Evolutionary conservation across 2,888 invertebrate species (phyloP).

Genomic region (Brassicogethes aeneus): DNA sequence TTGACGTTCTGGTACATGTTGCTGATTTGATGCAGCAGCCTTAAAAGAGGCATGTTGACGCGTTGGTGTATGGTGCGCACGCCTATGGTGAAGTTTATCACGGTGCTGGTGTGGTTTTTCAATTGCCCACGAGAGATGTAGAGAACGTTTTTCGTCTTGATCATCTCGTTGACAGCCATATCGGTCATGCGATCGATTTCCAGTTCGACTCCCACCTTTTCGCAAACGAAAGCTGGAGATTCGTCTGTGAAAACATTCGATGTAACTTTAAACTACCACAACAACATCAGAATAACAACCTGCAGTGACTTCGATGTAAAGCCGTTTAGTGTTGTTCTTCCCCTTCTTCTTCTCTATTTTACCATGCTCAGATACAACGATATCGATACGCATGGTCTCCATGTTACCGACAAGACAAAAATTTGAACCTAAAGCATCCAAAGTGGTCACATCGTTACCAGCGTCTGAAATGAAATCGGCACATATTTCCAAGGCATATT

Average conservation of each 20-base stretch:
- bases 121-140: conserved; percentile 81
- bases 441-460: conserved; percentile 52
- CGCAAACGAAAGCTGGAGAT: conserved; percentile 85
- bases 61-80: conserved; percentile 88
- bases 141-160: conserved; percentile 72
- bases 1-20: conserved; percentile 97
- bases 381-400: conserved; percentile 85
- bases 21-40: conserved; percentile 90
- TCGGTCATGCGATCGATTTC: conserved; percentile 86
- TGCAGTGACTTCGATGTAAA: conserved; percentile 31
- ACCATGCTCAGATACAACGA: conserved; percentile 84
- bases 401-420: conserved; percentile 75
- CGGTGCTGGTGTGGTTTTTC: conserved; percentile 85
- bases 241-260: conserved; percentile 49
- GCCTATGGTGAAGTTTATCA: conserved; percentile 75
- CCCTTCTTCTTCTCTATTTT: conserved; percentile 53
- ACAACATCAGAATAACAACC: too few relatives aligned
- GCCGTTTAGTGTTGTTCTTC: conserved; percentile 38
- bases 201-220: conserved; percentile 81
- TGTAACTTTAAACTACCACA: background rate
- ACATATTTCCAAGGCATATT: too few relatives aligned
- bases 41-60: conserved; percentile 91
- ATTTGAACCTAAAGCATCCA: conserved; percentile 85
- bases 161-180: conserved; percentile 78
- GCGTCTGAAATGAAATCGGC: conserved; percentile 37